These are phyloP conservation scores for Torymus tubicola DNA, from an alignment of 2,888 invertebrate species.

Conservation along the genomic window DNA sequence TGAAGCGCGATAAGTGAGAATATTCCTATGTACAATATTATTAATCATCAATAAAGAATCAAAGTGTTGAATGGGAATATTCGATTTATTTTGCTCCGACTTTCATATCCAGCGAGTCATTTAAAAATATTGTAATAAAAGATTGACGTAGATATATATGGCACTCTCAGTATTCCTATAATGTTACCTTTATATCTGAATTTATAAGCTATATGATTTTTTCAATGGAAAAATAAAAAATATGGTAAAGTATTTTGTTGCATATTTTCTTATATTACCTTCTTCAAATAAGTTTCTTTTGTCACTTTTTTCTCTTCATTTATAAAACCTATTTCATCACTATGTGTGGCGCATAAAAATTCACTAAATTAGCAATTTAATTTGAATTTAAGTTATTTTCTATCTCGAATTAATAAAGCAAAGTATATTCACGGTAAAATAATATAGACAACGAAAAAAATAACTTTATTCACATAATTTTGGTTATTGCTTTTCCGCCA, in stretches of 20 bases:
- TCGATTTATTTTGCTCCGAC: slow-evolving; percentile 13
- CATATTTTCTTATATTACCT: neutral
- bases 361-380: no score
- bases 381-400: no score
- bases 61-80: neutral
- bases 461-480: no score
- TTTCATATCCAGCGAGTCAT: slow-evolving; percentile 21
- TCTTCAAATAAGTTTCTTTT: no score
- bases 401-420: no score
- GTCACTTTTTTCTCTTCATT: no score
- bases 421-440: no score
- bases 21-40: slow-evolving; percentile 1
- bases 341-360: no score
- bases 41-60: neutral
- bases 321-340: no score
- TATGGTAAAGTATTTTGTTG: slow-evolving; percentile 1
- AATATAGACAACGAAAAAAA: no score
- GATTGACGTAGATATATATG: slow-evolving; percentile 22
- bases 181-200: slow-evolving; percentile 44
- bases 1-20: slow-evolving; percentile 18
- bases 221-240: slow-evolving; percentile 44
- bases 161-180: slow-evolving; percentile 27
- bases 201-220: slow-evolving; percentile 43
- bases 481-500: neutral
- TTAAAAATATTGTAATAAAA: slow-evolving; percentile 14